Base-by-base conservation (phyloP, 1,140 invertebrate genomes). In the Melipona quadrifasciata region DNA sequence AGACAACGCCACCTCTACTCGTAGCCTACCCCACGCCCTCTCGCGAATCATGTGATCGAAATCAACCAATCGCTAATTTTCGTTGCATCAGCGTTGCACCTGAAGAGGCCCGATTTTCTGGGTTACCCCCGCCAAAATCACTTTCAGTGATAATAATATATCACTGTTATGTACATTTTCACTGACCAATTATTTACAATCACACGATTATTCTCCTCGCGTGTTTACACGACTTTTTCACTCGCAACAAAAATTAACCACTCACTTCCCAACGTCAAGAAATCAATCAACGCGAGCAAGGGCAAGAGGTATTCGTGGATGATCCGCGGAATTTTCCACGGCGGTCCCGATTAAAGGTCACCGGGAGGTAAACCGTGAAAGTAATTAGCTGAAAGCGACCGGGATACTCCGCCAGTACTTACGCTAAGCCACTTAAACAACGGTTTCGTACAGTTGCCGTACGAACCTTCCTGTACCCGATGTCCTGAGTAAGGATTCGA, bases 341-440 rank as follows among this genome's bases (percentile, higher is more conserved):
- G 78, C 51, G 76, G 67, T 89, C 61, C 64, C 34, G 65, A 55
- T 34, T 81, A 82, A 51, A 81, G n/a, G 71, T 58, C 39, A 53
- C 16, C 19, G 17, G 21, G 5, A 51, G 70, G 61, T 39, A 19
- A 58, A 24, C 53, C 61, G 27, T 67, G 53, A 76, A 72, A 82
- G 83, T 86, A 87, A 90, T 90, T 90, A 90, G 79, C 67, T 84
- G 68, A 64, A 58, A 89, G 68, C 55, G 75, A 39, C 57, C 34
- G 21, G 71, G 70, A 82, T 76, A 82, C 82, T 86, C 77, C 79
- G 72, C 39, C 27, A 47, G 84, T 90, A 87, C 89, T 91, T 92
- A 87, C 86, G 86, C 78, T 90, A 91, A 91, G 90, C 90, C 86
- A 91, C 85, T 86, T 87, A 84, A 86, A 87, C 84, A 82, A 90